Conservation (phyloP, 35 echinoderm and acorn worm genomes). For the Apostichopus californicus region DNA sequence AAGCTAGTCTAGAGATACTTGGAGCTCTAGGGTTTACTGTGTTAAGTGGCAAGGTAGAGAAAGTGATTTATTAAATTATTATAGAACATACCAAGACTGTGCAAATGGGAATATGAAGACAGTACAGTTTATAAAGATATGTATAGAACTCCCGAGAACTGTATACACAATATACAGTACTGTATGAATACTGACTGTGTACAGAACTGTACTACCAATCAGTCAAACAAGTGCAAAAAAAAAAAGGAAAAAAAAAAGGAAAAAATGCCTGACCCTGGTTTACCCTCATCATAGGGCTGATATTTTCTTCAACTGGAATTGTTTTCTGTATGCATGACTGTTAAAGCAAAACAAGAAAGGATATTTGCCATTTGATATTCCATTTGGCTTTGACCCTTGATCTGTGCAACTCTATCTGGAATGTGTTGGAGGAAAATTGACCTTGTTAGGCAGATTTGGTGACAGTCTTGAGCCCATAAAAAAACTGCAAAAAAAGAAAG, state of each 20-base stretch:
- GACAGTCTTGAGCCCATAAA: background rate
- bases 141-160: no score
- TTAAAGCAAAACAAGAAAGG: conserved; percentile 19
- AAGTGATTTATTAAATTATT: no score
- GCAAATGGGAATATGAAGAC: no score
- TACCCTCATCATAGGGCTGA: background rate
- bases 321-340: conserved; percentile 5
- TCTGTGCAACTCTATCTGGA: conserved; percentile 35
- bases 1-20: no score
- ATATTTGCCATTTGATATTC: conserved; percentile 46
- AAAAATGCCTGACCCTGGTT: background rate
- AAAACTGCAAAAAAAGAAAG: background rate
- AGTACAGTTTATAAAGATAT: no score
- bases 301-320: conserved; percentile 7
- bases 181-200: no score
- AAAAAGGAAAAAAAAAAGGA: no score
- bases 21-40: background rate
- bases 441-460: conserved; percentile 31
- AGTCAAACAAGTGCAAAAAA: no score
- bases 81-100: no score
- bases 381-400: conserved; percentile 43
- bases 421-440: conserved; percentile 39
- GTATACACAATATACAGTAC: no score
- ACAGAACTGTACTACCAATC: no score
- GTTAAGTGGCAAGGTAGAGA: no score